Percentiles rank a stretch among this genome's conserved stretches.
Evolutionary conservation across 2,113 vertebrate genomes (phyloP).

Genomic region (Hipposideros armiger): DNA sequence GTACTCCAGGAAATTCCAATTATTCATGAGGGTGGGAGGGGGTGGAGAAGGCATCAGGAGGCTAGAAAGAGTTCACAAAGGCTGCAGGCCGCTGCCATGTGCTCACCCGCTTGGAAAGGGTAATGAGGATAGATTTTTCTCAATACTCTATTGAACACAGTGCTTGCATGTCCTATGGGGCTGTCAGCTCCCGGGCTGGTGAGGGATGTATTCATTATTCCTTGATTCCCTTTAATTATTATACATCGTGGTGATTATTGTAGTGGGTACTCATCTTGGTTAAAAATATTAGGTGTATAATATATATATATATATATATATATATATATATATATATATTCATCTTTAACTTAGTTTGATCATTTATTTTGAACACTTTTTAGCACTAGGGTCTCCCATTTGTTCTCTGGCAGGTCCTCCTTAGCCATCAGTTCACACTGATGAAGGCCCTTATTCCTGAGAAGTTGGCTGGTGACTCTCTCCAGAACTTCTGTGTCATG

Average conservation of each 20-base stretch:
- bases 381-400: neutral
- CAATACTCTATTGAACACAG: neutral
- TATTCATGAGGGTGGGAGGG: neutral
- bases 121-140: conserved; percentile 55
- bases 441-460: neutral
- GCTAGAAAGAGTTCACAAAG: neutral
- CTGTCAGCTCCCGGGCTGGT: neutral
- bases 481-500: neutral
- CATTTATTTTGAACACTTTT: neutral
- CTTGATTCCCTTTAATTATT: conserved; percentile 31
- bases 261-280: neutral
- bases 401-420: neutral
- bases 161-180: neutral
- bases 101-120: neutral
- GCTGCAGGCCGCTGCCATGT: neutral
- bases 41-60: too few relatives aligned
- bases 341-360: conserved; percentile 19
- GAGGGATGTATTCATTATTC: neutral
- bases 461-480: neutral
- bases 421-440: neutral
- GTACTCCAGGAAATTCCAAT: conserved; percentile 52
- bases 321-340: too few relatives aligned
- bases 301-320: neutral
- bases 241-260: neutral
- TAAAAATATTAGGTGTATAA: neutral